Conservation (phyloP, 2,888 invertebrate genomes). For the Julus scandinavius region DNA sequence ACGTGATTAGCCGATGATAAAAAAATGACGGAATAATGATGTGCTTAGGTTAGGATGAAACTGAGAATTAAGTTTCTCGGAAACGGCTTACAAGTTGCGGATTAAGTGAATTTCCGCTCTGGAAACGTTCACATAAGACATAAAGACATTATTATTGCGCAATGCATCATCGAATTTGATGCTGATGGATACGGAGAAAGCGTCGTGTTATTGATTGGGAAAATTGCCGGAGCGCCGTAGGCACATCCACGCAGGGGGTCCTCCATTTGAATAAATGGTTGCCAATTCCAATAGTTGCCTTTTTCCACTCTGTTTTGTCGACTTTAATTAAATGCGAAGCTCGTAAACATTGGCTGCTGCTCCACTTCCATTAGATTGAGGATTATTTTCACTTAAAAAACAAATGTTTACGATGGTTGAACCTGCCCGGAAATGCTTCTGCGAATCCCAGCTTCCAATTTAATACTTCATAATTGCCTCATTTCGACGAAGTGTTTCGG, state of each 20-base stretch:
- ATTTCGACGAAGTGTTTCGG: not conserved
- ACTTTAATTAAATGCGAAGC: not conserved
- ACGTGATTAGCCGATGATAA: too few species aligned
- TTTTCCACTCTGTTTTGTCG: conserved; percentile 21
- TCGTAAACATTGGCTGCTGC: conserved; percentile 14
- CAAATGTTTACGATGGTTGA: not conserved
- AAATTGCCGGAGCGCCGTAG: not conserved
- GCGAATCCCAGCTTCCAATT: not conserved
- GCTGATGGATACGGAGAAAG: not conserved
- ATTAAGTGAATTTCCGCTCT: not conserved
- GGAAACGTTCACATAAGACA: not conserved
- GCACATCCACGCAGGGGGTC: not conserved
- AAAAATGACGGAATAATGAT: not conserved
- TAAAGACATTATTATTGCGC: not conserved
- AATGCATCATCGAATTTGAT: not conserved
- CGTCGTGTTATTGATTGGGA: not conserved
- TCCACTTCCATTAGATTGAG: not conserved
- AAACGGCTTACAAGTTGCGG: not conserved
- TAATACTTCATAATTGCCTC: conserved; percentile 27
- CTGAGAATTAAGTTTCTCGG: not conserved
- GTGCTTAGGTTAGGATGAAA: not conserved
- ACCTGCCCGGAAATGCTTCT: not conserved
- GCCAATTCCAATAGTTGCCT: not conserved
- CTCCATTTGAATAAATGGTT: not conserved
- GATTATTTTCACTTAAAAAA: conserved; percentile 20